Evolutionary conservation across 2,113 vertebrate species (phyloP).

Genomic region (Thryonomys swinderianus): DNA sequence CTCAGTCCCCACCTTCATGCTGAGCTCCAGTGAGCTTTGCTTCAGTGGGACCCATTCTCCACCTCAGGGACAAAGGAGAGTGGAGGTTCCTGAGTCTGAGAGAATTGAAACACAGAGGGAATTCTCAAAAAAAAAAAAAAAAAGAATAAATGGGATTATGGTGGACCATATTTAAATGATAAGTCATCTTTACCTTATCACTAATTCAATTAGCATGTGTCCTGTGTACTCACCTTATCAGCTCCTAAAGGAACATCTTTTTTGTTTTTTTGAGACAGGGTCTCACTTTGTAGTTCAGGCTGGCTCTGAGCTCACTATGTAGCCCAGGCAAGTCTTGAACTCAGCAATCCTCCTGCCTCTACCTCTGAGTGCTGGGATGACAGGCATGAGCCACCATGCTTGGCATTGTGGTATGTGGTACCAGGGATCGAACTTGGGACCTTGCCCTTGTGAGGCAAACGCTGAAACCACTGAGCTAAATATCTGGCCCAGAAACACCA

Average conservation of each 20-base stretch:
- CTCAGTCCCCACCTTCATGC: not conserved
- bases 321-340: too few relatives aligned
- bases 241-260: not conserved
- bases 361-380: too few relatives aligned
- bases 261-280: too few relatives aligned
- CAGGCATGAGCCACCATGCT: too few relatives aligned
- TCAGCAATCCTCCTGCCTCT: too few relatives aligned
- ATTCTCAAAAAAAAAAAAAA: conserved; percentile 15
- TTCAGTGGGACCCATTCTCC: not conserved
- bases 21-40: not conserved
- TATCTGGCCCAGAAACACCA: not conserved
- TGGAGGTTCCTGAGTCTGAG: not conserved
- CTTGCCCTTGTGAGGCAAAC: too few relatives aligned
- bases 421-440: too few relatives aligned
- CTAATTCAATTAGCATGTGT: not conserved
- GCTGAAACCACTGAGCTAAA: too few relatives aligned
- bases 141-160: not conserved
- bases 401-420: too few relatives aligned
- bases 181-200: not conserved
- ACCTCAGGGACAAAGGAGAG: not conserved
- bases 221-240: not conserved
- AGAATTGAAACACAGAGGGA: not conserved
- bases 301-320: too few relatives aligned
- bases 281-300: too few relatives aligned
- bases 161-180: not conserved